Percentiles rank a stretch among this genome's conserved stretches.
Evolutionary conservation across 2,888 invertebrate species (phyloP).

Genomic region (Brachyptera risi): DNA sequence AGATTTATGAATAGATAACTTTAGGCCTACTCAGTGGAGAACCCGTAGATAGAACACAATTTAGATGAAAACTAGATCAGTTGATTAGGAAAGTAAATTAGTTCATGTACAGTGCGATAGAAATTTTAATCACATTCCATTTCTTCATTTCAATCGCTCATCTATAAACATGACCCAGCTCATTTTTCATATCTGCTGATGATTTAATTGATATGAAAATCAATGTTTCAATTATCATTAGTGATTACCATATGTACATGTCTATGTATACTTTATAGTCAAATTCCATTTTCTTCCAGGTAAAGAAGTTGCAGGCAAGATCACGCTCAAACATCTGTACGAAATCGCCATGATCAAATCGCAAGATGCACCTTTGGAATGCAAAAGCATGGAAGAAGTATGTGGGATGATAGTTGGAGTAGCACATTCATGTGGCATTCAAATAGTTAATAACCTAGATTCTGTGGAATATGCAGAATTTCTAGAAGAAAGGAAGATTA

Average conservation of each 20-base stretch:
- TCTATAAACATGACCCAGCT: too few species aligned
- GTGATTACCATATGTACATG: too few species aligned
- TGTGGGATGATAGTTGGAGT: conserved; percentile 74
- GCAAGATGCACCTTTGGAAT: conserved; percentile 72
- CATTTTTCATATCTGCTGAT: background rate
- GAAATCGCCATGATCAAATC: conserved; percentile 97
- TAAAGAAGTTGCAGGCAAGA: conserved; percentile 77
- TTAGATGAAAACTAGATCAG: too few species aligned
- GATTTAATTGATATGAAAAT: background rate
- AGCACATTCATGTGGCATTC: conserved; percentile 78
- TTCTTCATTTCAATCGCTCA: too few species aligned
- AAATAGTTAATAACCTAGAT: conserved; percentile 74
- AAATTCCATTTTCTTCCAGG: conserved; percentile 48
- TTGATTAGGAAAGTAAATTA: too few species aligned
- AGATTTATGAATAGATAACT: too few species aligned
- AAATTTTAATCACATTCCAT: too few species aligned
- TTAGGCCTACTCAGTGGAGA: too few species aligned
- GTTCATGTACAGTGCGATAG: too few species aligned
- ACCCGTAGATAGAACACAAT: too few species aligned
- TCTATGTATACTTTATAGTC: too few species aligned
- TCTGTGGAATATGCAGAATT: conserved; percentile 78
- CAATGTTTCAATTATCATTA: background rate
- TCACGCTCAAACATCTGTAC: conserved; percentile 92
- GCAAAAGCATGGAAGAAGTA: conserved; percentile 62
- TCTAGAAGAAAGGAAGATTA: conserved; percentile 64